phyloP scores from a whole-genome alignment of 1,140 invertebrate species.

The Andrena cerasifolii region DNA sequence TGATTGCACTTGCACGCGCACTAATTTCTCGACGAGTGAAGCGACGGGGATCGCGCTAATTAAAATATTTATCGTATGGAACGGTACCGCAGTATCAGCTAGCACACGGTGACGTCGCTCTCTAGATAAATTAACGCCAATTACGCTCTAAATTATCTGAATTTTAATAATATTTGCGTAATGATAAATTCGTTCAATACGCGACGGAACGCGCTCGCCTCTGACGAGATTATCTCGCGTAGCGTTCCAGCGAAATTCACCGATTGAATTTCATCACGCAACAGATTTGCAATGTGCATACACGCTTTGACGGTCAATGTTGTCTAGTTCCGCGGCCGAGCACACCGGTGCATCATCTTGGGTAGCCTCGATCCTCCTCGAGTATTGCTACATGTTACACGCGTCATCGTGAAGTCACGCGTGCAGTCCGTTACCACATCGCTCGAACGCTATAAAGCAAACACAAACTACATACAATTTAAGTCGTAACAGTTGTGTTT shows the following conservation, averaged over 20 bases:
- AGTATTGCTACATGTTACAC: neutral
- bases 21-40: neutral
- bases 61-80: neutral
- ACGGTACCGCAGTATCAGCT: neutral
- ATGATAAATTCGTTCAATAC: constrained; percentile 13
- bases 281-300: neutral
- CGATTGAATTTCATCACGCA: constrained; percentile 36
- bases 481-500: neutral
- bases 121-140: constrained; percentile 18
- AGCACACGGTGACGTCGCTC: neutral
- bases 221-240: constrained; percentile 18
- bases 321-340: neutral
- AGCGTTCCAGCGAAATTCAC: constrained; percentile 11
- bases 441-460: neutral
- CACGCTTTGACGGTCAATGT: neutral
- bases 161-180: constrained; percentile 43
- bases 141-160: constrained; percentile 38
- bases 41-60: neutral
- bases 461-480: neutral
- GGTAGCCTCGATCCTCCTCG: neutral
- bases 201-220: neutral
- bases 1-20: too few species aligned
- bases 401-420: neutral
- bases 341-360: neutral
- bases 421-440: neutral